These are phyloP conservation scores for Lysiphlebus fabarum DNA, from an alignment of 1,140 invertebrate genomes.

Conservation along the genomic window DNA sequence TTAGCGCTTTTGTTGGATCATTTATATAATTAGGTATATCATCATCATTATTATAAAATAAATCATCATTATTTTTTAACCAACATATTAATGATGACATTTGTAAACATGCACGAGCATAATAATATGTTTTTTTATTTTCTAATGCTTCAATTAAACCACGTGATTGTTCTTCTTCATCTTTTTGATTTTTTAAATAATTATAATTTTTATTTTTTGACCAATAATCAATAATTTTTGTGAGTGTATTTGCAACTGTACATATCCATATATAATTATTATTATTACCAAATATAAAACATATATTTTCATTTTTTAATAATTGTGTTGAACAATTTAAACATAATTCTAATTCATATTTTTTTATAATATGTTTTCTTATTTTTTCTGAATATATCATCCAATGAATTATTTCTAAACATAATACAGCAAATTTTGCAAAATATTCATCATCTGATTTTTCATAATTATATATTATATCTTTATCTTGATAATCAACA, in stretches of 20 bases:
- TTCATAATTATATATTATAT: conserved; percentile 46
- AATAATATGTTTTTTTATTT: conserved; percentile 41
- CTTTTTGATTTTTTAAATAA: conserved; percentile 26
- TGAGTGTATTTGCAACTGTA: conserved; percentile 49
- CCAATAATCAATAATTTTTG: conserved; percentile 28
- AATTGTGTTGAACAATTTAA: conserved; percentile 51
- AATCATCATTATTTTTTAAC: conserved; percentile 45
- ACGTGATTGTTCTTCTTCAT: conserved; percentile 35
- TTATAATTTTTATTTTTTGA: not conserved
- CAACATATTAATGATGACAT: conserved; percentile 55
- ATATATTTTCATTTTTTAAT: conserved; percentile 45
- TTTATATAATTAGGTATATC: conserved; percentile 54
- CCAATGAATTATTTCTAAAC: conserved; percentile 58
- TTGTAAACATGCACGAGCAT: conserved; percentile 51
- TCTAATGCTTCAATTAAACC: conserved; percentile 42
- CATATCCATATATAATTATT: conserved; percentile 52
- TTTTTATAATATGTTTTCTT: conserved; percentile 28
- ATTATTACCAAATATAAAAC: conserved; percentile 42
- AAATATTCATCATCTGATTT: conserved; percentile 53
- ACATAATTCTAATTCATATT: conserved; percentile 37
- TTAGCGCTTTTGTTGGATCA: conserved; percentile 44
- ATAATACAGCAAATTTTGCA: conserved; percentile 61
- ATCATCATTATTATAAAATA: conserved; percentile 26
- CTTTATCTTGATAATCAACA: conserved; percentile 46
- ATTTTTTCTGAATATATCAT: conserved; percentile 36